These are phyloP conservation scores for Acleris holmiana DNA, from an alignment of 2,888 invertebrate genomes.

Conservation along the genomic window DNA sequence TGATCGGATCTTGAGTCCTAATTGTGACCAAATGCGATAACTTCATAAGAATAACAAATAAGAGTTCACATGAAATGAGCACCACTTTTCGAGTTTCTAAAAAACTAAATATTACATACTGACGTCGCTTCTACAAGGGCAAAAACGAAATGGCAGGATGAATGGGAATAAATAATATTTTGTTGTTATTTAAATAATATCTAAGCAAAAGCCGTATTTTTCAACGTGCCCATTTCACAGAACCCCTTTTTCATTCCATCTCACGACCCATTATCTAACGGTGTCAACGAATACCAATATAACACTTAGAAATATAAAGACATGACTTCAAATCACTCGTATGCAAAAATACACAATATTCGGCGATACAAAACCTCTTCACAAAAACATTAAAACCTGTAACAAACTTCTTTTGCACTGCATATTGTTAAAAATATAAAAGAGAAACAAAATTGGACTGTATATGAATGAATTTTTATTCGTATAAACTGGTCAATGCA, in stretches of 20 bases:
- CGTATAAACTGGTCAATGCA: too few relatives aligned
- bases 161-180: too few relatives aligned
- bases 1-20: constrained; percentile 13
- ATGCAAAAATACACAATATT: constrained; percentile 68
- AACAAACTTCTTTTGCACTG: constrained; percentile 30
- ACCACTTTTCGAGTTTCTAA: not conserved
- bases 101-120: too few relatives aligned
- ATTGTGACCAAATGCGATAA: constrained; percentile 28
- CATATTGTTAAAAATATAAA: not conserved
- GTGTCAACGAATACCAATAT: constrained; percentile 26
- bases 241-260: not conserved
- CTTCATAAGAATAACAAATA: constrained; percentile 2
- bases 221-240: constrained; percentile 6
- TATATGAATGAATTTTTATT: too few relatives aligned
- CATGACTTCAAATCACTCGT: constrained; percentile 49
- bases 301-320: constrained; percentile 33
- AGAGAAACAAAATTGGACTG: too few relatives aligned
- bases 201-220: not conserved
- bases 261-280: constrained; percentile 4
- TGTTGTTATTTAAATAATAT: too few relatives aligned
- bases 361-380: constrained; percentile 72
- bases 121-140: too few relatives aligned
- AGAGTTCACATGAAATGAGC: constrained; percentile 11
- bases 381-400: constrained; percentile 55
- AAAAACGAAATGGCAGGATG: too few relatives aligned